Evolutionary conservation across 2,113 vertebrate species (phyloP), one percentile per base, ranked within the genome.

Genomic region (Prochilodus magdalenae): DNA sequence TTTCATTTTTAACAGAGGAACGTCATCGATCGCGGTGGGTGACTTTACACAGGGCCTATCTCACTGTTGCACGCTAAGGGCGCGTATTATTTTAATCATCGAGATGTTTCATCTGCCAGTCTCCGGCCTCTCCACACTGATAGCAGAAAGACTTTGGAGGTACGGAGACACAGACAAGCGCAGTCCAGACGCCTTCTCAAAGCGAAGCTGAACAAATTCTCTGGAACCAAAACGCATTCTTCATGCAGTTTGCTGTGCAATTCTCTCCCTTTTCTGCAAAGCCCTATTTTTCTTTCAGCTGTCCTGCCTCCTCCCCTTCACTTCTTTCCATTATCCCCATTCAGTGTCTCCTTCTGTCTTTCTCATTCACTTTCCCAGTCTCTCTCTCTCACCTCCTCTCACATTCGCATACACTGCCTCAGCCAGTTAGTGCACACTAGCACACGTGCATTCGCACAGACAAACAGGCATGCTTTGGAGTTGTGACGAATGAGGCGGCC

Each of bases 1-100:
- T 90, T 91, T 93, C 92, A 92, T 92, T 93, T 92, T 93, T 92
- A 92, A 91, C 86, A 90, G 87, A 83, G 86, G 88, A 86, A 84
- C 71, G 26, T 33, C 90, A 93, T 94, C 85, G 91, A 93, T 86
- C 84, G 40, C 18, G 1, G 69, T 86, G 85, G 88, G 87, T 80
- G 86, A 87, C 88, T 85, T 87, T 86, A 87, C 85, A 22, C 73
- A 84, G 60, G 80, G 33, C 26, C 84, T 76, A 83, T 89, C 67
- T 87, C 86, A 81, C 80, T 80, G 79, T 75, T 40, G 79, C 67
- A 72, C 57, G 83, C 88, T 89, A 84, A 91, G 85, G n/a, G 87
- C 88, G 85, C 86, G 29, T 89, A 88, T 90, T 91, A 91, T 92
- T 91, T 89, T 89, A 92, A 91, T 91, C 88, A 86, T 87, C 80